These are phyloP conservation scores for Nysson spinosus DNA, from an alignment of 2,888 invertebrate genomes.

Conservation along the genomic window DNA sequence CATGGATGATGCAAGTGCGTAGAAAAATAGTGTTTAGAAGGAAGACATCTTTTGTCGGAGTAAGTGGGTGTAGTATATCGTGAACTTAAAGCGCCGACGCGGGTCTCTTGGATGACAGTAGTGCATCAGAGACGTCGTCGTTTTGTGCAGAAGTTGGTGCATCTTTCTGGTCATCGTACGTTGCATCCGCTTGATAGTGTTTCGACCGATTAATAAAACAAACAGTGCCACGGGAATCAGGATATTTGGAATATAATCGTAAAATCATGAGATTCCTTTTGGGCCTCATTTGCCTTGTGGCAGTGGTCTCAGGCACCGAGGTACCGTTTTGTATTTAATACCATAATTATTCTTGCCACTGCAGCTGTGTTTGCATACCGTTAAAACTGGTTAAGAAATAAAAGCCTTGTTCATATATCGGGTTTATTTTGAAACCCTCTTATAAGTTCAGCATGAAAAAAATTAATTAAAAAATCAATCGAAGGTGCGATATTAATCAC, in stretches of 20 bases:
- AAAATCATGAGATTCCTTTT: constrained; percentile 53
- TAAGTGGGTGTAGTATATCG: background rate
- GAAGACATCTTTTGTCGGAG: background rate
- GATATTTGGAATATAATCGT: constrained; percentile 27
- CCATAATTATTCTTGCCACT: constrained; percentile 9
- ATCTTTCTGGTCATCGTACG: background rate
- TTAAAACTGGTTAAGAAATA: constrained; percentile 19
- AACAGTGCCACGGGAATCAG: constrained; percentile 8
- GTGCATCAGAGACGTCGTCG: background rate
- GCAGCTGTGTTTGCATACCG: constrained; percentile 32
- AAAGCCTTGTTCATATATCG: too few relatives aligned
- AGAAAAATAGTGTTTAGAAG: too few relatives aligned
- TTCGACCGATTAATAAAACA: constrained; percentile 18
- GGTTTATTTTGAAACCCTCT: too few relatives aligned
- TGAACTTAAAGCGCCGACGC: constrained; percentile 22
- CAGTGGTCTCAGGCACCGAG: constrained; percentile 38
- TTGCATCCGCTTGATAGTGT: background rate
- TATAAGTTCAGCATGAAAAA: too few relatives aligned
- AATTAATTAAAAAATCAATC: too few relatives aligned
- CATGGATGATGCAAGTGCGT: too few relatives aligned
- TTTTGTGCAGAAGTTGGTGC: constrained; percentile 23
- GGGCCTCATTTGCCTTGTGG: constrained; percentile 37
- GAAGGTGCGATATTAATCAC: too few relatives aligned
- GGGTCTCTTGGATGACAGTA: background rate
- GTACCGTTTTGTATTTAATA: constrained; percentile 49